These are phyloP conservation scores for Hypotaenidia philippensis DNA, from an alignment of 2,797 vertebrate genomes.

Conservation along the genomic window DNA sequence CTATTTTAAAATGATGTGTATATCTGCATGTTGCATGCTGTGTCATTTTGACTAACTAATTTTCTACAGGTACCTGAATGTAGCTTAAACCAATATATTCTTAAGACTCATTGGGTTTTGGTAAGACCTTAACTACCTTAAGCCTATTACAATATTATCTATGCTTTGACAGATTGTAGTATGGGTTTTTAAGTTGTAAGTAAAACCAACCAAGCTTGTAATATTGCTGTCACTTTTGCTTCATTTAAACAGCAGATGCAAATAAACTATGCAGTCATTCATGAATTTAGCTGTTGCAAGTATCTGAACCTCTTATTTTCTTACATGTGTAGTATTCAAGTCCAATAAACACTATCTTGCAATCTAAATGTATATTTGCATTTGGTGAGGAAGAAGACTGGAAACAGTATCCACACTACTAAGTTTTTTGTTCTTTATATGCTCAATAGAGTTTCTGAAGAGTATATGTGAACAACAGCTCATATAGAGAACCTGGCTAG, in stretches of 20 bases:
- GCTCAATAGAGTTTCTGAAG: neutral
- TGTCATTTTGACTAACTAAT: neutral
- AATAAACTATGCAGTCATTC: neutral
- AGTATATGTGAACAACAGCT: neutral
- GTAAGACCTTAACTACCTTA: neutral
- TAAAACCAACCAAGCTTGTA: neutral
- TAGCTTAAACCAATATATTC: neutral
- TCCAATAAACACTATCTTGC: accelerated
- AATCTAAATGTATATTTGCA: neutral
- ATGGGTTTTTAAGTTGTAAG: neutral
- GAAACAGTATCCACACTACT: neutral
- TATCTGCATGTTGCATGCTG: neutral
- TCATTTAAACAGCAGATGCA: neutral
- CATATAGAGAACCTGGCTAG: too few species aligned
- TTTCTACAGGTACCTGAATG: neutral
- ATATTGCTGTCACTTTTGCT: neutral
- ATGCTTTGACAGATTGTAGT: neutral
- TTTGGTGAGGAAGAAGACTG: neutral
- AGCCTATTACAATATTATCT: neutral
- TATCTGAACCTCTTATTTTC: neutral
- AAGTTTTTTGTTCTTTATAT: neutral
- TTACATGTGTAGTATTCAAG: neutral
- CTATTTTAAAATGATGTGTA: neutral
- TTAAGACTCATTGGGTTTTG: neutral
- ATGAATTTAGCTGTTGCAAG: neutral